A percentile compares a stretch with the other conserved stretches of the same genome.
Conservation (phyloP, 2,113 vertebrate genomes). For the Gallinago paraguaiae region DNA sequence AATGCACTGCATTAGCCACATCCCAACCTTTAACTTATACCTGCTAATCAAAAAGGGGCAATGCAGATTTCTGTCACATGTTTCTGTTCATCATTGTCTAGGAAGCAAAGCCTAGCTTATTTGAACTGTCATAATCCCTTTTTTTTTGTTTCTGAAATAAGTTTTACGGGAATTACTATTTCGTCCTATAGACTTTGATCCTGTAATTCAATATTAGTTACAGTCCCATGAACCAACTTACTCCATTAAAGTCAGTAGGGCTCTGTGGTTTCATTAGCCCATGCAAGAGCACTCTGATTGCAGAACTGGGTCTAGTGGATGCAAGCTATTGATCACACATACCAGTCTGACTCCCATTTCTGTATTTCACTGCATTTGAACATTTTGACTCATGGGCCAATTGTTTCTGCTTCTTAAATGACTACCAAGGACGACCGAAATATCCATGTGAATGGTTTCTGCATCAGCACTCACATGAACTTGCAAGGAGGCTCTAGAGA, state of each 20-base stretch:
- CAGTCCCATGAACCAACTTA: rapidly evolving
- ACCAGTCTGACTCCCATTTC: neutral
- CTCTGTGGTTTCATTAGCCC: neutral
- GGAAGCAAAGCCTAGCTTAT: neutral
- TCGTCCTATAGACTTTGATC: neutral
- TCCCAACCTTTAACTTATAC: neutral
- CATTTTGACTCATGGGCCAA: neutral
- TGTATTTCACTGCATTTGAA: neutral
- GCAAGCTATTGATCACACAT: neutral
- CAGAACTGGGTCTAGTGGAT: neutral
- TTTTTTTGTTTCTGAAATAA: neutral
- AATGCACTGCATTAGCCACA: neutral
- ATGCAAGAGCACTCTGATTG: neutral
- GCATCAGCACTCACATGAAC: neutral
- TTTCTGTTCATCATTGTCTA: neutral
- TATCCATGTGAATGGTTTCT: neutral
- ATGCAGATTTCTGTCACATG: neutral
- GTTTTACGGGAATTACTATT: neutral
- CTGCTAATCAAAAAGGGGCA: neutral
- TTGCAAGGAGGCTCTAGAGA: neutral
- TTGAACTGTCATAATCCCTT: neutral
- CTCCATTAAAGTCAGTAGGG: neutral
- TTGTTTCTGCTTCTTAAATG: neutral
- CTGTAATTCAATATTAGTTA: neutral
- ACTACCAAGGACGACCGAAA: neutral